Conservation (phyloP, 2,113 vertebrate species). For the Pao palembangensis region DNA sequence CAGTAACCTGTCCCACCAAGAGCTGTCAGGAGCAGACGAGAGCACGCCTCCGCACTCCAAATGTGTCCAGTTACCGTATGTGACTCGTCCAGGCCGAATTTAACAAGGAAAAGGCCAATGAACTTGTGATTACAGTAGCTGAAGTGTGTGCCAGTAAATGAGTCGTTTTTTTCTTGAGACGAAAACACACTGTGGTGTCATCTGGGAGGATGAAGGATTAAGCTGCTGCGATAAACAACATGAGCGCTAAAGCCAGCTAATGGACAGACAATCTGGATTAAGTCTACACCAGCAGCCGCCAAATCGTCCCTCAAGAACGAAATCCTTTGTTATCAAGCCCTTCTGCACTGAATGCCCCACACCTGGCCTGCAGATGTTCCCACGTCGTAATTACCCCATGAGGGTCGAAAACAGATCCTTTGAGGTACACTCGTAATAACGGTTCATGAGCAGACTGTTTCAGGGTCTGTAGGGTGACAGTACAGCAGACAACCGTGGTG, state of each 20-base stretch:
- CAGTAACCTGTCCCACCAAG: conserved; percentile 19
- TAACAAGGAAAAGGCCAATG: too few relatives aligned
- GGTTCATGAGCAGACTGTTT: too few relatives aligned
- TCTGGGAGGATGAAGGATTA: conserved; percentile 49
- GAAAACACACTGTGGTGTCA: conserved; percentile 18
- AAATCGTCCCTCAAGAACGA: conserved; percentile 25
- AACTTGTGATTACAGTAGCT: too few relatives aligned
- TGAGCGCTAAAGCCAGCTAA: conserved; percentile 35
- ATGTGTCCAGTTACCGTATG: not conserved
- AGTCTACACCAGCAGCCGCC: conserved; percentile 3
- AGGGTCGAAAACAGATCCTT: too few relatives aligned
- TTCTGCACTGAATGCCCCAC: too few relatives aligned
- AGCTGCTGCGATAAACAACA: conserved; percentile 43
- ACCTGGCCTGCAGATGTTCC: too few relatives aligned
- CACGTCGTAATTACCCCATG: too few relatives aligned
- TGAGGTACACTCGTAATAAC: too few relatives aligned
- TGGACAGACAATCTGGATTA: conserved; percentile 44
- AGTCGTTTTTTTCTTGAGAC: conserved; percentile 26
- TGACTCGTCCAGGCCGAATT: not conserved
- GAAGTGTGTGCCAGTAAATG: not conserved
- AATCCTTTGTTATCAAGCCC: conserved; percentile 28
- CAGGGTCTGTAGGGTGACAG: too few relatives aligned
- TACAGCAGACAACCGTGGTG: too few relatives aligned
- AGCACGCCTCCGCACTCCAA: not conserved
- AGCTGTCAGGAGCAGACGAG: conserved; percentile 13